Evolutionary conservation across 2,888 invertebrate species (phyloP).

Genomic region (Polyploca ridens): DNA sequence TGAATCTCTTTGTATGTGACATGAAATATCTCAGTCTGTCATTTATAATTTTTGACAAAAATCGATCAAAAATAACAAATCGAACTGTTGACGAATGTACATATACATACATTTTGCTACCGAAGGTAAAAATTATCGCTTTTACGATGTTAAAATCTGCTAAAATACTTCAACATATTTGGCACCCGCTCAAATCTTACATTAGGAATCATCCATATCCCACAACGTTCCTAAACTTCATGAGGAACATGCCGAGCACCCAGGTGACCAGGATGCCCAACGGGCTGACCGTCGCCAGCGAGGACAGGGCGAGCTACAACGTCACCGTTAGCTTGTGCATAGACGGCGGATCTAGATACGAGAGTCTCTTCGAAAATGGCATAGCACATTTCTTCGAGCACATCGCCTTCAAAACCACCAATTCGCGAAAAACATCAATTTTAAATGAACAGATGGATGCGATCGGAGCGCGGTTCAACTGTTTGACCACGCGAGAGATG

Average conservation of each 20-base stretch:
- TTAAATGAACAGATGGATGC: slow-evolving; percentile 96
- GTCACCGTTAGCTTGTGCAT: slow-evolving; percentile 61
- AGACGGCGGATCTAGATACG: slow-evolving; percentile 68
- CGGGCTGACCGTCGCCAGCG: slow-evolving; percentile 96
- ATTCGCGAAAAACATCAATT: slow-evolving; percentile 91
- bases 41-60: too few relatives aligned
- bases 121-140: not conserved
- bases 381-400: slow-evolving; percentile 74
- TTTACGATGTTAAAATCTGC: slow-evolving; percentile 37
- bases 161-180: slow-evolving; percentile 29
- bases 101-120: too few relatives aligned
- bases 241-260: slow-evolving; percentile 91
- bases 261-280: slow-evolving; percentile 90
- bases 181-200: slow-evolving; percentile 65
- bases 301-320: slow-evolving; percentile 91
- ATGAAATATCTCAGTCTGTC: too few relatives aligned
- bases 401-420: slow-evolving; percentile 83
- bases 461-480: slow-evolving; percentile 97
- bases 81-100: not conserved
- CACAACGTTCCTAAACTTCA: slow-evolving; percentile 56
- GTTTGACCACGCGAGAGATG: slow-evolving; percentile 98
- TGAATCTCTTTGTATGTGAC: too few relatives aligned
- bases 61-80: too few relatives aligned
- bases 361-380: slow-evolving; percentile 59
- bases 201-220: slow-evolving; percentile 85